Evolutionary conservation across 2,797 vertebrate genomes (phyloP).

Genomic region (Enteromius argenteus): DNA sequence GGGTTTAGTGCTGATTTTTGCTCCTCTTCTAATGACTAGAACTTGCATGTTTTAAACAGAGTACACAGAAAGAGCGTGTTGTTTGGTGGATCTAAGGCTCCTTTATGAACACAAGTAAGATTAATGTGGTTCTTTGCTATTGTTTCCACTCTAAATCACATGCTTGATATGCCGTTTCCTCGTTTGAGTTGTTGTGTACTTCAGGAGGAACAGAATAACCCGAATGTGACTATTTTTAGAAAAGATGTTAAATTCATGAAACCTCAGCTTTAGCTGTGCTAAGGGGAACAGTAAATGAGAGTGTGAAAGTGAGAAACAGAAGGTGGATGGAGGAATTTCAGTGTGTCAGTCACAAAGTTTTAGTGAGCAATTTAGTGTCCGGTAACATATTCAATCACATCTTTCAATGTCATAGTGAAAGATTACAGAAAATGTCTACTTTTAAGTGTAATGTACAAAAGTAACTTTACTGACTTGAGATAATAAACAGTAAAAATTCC

Average conservation of each 20-base stretch:
- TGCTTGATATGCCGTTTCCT: slow-evolving; percentile 1
- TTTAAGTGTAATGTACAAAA: background rate
- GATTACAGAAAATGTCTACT: background rate
- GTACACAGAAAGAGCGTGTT: background rate
- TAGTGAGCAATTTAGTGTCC: background rate
- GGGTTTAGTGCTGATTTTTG: background rate
- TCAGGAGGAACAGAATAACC: slow-evolving; percentile 46
- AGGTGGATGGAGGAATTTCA: slow-evolving; percentile 7
- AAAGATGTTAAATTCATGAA: slow-evolving; percentile 52
- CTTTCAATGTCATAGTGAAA: background rate
- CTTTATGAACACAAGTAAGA: slow-evolving; percentile 9
- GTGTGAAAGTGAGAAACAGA: slow-evolving; percentile 16
- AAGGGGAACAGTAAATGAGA: slow-evolving; percentile 33
- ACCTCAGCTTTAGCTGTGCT: slow-evolving; percentile 46
- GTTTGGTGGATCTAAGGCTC: slow-evolving; percentile 11
- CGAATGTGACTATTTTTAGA: slow-evolving; percentile 48
- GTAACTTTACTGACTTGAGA: background rate
- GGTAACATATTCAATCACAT: background rate
- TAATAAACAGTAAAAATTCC: background rate
- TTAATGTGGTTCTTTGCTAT: slow-evolving; percentile 4
- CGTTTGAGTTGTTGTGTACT: slow-evolving; percentile 19
- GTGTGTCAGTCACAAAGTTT: background rate
- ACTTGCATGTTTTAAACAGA: slow-evolving; percentile 10
- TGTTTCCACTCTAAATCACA: slow-evolving; percentile 27
- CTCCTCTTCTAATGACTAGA: background rate